Conservation (phyloP, 2,888 invertebrate genomes). For the Tupiocoris notatus region DNA sequence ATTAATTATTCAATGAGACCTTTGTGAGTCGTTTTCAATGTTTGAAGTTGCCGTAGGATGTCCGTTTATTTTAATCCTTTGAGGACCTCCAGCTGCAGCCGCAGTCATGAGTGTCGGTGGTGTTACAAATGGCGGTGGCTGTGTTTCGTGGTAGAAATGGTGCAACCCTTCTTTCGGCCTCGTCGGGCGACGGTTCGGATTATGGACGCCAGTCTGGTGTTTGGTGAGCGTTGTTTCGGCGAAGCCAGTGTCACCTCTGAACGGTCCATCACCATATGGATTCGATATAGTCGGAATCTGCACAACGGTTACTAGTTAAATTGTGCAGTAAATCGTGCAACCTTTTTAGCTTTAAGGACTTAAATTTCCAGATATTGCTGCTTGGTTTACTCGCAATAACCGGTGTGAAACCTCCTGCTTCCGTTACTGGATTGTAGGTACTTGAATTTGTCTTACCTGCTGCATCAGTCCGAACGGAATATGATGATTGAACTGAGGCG, state of each 20-base stretch:
- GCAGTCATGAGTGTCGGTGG: background rate
- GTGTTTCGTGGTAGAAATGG: slow-evolving; percentile 46
- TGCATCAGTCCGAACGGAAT: background rate
- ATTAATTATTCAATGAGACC: background rate
- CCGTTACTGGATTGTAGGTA: too few relatives aligned
- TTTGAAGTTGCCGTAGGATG: slow-evolving; percentile 18
- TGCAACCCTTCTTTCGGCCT: slow-evolving; percentile 26
- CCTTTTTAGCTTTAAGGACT: too few relatives aligned
- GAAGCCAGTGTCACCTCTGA: slow-evolving; percentile 1
- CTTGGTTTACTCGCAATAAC: too few relatives aligned
- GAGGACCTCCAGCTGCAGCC: background rate
- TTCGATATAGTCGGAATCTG: slow-evolving; percentile 26
- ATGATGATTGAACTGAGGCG: background rate
- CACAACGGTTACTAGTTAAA: background rate
- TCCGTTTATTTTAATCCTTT: slow-evolving; percentile 13
- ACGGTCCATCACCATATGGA: slow-evolving; percentile 28
- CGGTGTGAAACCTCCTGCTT: too few relatives aligned
- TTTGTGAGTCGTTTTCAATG: slow-evolving; percentile 4
- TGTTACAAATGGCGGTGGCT: slow-evolving; percentile 43
- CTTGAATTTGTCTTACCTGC: too few relatives aligned
- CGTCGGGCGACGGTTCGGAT: background rate
- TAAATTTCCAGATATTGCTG: too few relatives aligned
- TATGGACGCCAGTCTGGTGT: slow-evolving; percentile 23
- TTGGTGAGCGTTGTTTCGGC: slow-evolving; percentile 21
- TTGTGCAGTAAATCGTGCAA: background rate